Evolutionary conservation across 2,888 invertebrate genomes (phyloP).

Genomic region (Thysanoteuthis rhombus): DNA sequence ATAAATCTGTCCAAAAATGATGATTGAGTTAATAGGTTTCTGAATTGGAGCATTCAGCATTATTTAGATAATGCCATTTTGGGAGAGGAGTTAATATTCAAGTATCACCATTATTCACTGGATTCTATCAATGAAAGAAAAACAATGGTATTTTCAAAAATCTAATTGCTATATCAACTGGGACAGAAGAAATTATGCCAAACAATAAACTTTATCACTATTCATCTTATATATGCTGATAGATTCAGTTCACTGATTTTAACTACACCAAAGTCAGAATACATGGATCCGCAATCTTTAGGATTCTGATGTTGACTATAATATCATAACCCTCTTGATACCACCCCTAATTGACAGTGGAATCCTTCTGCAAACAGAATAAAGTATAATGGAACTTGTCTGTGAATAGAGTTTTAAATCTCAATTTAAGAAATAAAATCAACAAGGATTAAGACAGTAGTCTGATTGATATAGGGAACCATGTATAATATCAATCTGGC

Average conservation of each 20-base stretch:
- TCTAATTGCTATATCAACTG: neutral
- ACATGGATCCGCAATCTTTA: neutral
- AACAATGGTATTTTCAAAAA: neutral
- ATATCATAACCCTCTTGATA: too few species aligned
- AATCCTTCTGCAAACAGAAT: too few species aligned
- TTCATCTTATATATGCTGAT: neutral
- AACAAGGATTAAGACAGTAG: neutral
- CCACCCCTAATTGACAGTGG: too few species aligned
- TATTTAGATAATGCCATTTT: neutral
- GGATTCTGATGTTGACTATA: neutral
- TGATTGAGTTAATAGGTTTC: neutral
- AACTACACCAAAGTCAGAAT: too few species aligned
- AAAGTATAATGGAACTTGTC: too few species aligned
- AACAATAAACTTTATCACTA: neutral
- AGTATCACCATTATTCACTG: neutral
- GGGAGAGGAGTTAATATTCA: neutral
- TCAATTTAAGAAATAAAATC: too few species aligned
- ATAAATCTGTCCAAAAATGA: neutral
- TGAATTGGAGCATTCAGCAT: neutral
- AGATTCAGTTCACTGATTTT: too few species aligned
- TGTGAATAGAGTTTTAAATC: too few species aligned
- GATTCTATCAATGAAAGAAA: too few species aligned
- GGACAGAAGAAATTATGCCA: neutral
- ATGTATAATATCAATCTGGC: neutral
- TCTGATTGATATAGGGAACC: neutral